Conservation (phyloP, 2,888 invertebrate genomes). For the Halictus quadricinctus region DNA sequence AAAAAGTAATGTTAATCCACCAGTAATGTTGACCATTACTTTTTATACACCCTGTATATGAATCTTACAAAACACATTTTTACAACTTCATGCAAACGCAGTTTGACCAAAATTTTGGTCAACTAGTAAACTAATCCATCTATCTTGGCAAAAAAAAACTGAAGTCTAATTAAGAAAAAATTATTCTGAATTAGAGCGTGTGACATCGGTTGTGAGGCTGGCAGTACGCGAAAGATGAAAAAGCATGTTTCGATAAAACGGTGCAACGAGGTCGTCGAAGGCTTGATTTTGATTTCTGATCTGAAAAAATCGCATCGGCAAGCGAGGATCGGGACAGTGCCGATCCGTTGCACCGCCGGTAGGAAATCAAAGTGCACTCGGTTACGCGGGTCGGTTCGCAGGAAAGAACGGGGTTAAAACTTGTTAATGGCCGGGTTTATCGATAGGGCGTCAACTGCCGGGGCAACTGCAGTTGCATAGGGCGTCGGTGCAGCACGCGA, state of each 20-base stretch:
- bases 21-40: too few relatives aligned
- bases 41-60: too few relatives aligned
- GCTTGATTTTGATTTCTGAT: not conserved
- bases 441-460: constrained; percentile 55
- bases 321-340: not conserved
- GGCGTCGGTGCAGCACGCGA: constrained; percentile 49
- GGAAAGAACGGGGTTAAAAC: constrained; percentile 54
- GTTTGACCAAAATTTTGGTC: too few relatives aligned
- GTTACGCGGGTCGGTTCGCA: not conserved
- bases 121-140: too few relatives aligned
- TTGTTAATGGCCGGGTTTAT: constrained; percentile 70
- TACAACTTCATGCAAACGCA: too few relatives aligned
- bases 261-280: not conserved
- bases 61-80: too few relatives aligned
- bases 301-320: not conserved
- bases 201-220: not conserved
- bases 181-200: not conserved
- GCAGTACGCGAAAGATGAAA: not conserved
- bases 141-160: too few relatives aligned
- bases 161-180: not conserved
- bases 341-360: not conserved
- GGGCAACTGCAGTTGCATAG: constrained; percentile 38
- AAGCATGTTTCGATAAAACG: not conserved
- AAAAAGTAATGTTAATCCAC: too few relatives aligned
- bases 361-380: not conserved